Evolutionary conservation across 2,797 vertebrate genomes (phyloP).

Genomic region (Rallus crepitans): DNA sequence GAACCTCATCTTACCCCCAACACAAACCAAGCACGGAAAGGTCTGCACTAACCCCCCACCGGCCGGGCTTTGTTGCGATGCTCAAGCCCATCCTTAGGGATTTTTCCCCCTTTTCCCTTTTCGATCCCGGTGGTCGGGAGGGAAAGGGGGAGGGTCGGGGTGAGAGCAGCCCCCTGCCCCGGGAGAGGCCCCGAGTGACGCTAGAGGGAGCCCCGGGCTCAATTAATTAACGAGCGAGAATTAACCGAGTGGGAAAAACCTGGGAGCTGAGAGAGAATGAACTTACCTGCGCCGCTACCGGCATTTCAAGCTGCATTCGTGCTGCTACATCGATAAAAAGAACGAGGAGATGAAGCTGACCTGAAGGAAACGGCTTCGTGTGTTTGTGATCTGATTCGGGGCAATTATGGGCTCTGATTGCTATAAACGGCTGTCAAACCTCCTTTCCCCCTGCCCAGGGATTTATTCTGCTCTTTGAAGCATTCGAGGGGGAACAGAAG

Average conservation of each 20-base stretch:
- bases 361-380: background rate
- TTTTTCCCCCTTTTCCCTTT: background rate
- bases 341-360: background rate
- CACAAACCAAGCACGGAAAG: rapidly evolving
- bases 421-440: background rate
- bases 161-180: background rate
- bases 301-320: background rate
- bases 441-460: background rate
- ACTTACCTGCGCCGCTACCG: background rate
- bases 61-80: background rate
- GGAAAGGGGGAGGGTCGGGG: background rate
- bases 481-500: background rate
- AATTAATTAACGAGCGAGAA: background rate
- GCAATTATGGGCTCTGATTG: background rate
- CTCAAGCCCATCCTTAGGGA: background rate
- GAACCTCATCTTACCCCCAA: rapidly evolving
- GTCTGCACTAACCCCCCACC: background rate
- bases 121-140: rapidly evolving
- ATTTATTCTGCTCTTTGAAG: background rate
- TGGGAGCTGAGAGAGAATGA: background rate
- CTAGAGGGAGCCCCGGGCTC: slow-evolving; percentile 69
- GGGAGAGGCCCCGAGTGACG: background rate
- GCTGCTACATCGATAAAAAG: rapidly evolving
- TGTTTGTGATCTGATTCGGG: background rate
- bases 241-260: background rate